Evolutionary conservation across 2,888 invertebrate genomes (phyloP), one percentile per base, ranked within the genome.

Genomic region (Caenorhabditis japonica): DNA sequence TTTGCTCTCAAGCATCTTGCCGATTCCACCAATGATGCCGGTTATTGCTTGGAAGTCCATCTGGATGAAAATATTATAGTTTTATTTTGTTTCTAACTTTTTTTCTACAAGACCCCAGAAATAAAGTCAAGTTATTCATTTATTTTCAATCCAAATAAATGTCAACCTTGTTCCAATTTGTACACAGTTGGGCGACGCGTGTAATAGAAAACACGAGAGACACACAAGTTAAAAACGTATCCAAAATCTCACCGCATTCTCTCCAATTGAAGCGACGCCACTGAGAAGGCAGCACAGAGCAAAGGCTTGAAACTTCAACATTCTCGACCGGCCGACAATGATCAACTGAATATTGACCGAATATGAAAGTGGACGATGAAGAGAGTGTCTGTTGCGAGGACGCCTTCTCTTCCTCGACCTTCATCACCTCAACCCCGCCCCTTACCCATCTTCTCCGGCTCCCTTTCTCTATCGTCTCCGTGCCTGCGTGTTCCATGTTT

Each of bases 31-130:
- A 66, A 88, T 76, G 21, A 87, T 81, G 34, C 87, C 85, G 10
- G 87, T 83, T 43, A 87, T 79, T 15, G 84, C 81, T 68, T 87
- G 82, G 59, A 87, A 70, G 55, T 87, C 87, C 78, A 88, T 80
- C 87, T 87, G 56, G 62, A 84, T 68, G 27, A n/a, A 69, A 33
- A 7, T 36, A n/a, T n/a, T n/a, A n/a, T n/a, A n/a, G n/a, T n/a
- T n/a, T n/a, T n/a, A n/a, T n/a, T n/a, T n/a, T n/a, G n/a, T n/a
- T n/a, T n/a, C n/a, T n/a, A n/a, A n/a, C n/a, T n/a, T n/a, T n/a
- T n/a, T n/a, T n/a, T n/a, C n/a, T n/a, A n/a, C n/a, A n/a, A n/a
- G n/a, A n/a, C n/a, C n/a, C n/a, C 5, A 46, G 8, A 3, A 4
- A 25, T 17, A 25, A 46, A 46, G 2, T 33, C 25, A 34, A 12